Conservation (phyloP, 2,113 vertebrate genomes). For the Pedetes capensis region DNA sequence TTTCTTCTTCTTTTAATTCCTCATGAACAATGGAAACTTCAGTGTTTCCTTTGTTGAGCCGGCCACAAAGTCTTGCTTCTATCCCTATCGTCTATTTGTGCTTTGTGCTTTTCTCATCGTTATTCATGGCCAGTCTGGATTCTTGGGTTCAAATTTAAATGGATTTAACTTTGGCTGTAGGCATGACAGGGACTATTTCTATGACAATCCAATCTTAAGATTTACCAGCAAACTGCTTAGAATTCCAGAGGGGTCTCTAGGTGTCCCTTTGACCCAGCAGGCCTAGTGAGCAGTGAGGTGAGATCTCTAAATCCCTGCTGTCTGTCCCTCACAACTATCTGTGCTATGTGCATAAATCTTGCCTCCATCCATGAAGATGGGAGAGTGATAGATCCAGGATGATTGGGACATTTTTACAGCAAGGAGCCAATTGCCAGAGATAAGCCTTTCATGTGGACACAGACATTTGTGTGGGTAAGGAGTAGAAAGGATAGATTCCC, state of each 20-base stretch:
- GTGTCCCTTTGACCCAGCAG: not conserved
- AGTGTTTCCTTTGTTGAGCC: not conserved
- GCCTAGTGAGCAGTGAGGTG: slow-evolving; percentile 9
- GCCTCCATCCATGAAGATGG: not conserved
- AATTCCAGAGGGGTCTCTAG: slow-evolving; percentile 31
- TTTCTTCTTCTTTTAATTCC: not conserved
- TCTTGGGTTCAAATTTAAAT: slow-evolving; percentile 54
- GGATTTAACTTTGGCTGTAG: slow-evolving; percentile 18
- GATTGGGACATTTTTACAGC: not conserved
- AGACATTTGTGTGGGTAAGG: not conserved
- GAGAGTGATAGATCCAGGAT: not conserved
- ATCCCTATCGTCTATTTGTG: not conserved
- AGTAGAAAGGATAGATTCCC: slow-evolving; percentile 28
- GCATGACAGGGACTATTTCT: slow-evolving; percentile 11
- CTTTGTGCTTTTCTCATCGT: slow-evolving; percentile 40
- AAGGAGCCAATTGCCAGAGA: not conserved
- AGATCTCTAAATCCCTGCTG: not conserved
- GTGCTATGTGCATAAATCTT: slow-evolving; percentile 11
- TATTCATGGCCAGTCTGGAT: slow-evolving; percentile 13
- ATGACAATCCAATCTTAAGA: slow-evolving; percentile 20
- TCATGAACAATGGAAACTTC: slow-evolving; percentile 16
- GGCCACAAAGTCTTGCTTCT: not conserved
- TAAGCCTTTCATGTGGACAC: not conserved
- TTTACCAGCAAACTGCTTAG: slow-evolving; percentile 40
- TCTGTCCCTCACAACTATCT: not conserved